Evolutionary conservation across 2,113 vertebrate genomes (phyloP), one percentile per base, ranked within the genome.

Genomic region (Microtus oregoni): DNA sequence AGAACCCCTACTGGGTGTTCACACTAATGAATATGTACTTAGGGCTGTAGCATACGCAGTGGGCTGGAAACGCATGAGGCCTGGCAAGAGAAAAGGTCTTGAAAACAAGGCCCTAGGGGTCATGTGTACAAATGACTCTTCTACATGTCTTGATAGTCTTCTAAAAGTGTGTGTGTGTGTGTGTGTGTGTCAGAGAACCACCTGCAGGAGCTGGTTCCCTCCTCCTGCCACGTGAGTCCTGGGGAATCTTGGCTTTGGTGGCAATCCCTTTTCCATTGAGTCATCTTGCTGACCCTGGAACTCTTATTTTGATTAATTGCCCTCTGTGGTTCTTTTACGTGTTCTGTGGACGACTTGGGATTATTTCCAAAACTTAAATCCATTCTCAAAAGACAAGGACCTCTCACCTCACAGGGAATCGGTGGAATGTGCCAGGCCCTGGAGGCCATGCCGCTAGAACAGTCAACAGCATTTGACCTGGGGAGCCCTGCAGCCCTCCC

Each of bases 291-390:
- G 28, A 32, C 7, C 32, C 41, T 44, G n/a, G 67, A 8, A 72
- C 38, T 58, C 47, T 8, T 32, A 44, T 88, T 65, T 85, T 75
- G 78, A 35, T 30, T 90, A 70, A 85, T 35, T 55, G 35, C 50
- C 12, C 75, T 61, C n/a, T 87, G 78, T 95, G 75, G 75, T 90
- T 83, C 86, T 47, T 52, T 65, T 72, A 30, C 47, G 38, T 52
- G 68, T 75, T 55, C 13, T 93, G 28, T 30, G 7, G 87, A 78
- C 6, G n/a, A 78, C 35, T 89, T 73, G 81, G 85, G 70, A 65
- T 91, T 83, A 70, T 75, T 88, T 93, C 81, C 55, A 85, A 50
- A 88, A 94, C 44, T 88, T 44, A 85, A 92, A 47, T 72, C 47
- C 50, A 90, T 35, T 73, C 75, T 93, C 77, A 68, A 63, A 95